These are phyloP conservation scores for Tachycineta bicolor DNA, from an alignment of 2,113 vertebrate genomes.

Conservation along the genomic window DNA sequence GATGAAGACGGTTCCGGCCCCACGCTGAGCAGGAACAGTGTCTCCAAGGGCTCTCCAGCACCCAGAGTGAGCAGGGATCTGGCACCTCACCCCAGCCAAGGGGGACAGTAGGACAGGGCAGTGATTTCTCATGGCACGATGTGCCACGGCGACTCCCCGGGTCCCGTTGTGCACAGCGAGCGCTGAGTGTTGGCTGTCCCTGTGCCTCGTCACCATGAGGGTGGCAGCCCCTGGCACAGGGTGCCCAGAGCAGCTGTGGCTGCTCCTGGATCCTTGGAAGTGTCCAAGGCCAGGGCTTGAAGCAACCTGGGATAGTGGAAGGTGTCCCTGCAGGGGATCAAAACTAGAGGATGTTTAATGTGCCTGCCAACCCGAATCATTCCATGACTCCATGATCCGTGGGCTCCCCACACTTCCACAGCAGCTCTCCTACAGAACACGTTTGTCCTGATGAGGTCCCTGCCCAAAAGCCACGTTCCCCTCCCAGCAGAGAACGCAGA, in stretches of 20 bases:
- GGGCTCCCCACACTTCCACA: neutral
- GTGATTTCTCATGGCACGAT: neutral
- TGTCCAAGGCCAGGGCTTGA: neutral
- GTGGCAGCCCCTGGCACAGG: neutral
- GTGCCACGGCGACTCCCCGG: fast-evolving
- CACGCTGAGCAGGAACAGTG: neutral
- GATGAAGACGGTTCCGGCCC: constrained; percentile 12
- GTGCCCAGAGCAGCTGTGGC: neutral
- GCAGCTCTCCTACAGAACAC: neutral
- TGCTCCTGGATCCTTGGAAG: neutral
- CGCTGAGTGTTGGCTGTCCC: neutral
- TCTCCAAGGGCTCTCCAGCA: neutral
- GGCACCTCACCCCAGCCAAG: fast-evolving
- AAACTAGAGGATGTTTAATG: neutral
- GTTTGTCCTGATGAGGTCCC: fast-evolving
- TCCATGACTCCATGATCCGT: neutral
- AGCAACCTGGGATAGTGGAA: fast-evolving
- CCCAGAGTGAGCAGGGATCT: neutral
- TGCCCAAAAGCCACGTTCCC: neutral
- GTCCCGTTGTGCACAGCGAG: fast-evolving
- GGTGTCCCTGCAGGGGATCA: neutral
- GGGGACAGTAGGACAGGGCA: fast-evolving
- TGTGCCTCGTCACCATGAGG: neutral
- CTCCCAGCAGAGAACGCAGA: neutral
- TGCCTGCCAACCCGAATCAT: neutral